Conservation (phyloP, 1,140 invertebrate genomes). For the Medauroidea extradentata region DNA sequence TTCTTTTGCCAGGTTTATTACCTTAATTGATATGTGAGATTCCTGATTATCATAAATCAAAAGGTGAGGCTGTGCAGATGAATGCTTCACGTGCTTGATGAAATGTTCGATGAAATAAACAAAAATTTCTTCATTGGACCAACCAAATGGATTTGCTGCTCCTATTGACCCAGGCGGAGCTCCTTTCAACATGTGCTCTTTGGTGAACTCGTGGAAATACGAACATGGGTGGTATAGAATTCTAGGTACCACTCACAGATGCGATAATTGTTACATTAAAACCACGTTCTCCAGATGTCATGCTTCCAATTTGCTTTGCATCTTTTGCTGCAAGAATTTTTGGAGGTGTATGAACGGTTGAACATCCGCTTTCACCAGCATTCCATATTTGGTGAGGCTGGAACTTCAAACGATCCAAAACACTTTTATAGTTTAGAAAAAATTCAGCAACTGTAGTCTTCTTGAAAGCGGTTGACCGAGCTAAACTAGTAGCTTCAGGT, state of each 20-base stretch:
- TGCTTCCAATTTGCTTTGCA: constrained; percentile 35
- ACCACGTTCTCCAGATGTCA: constrained; percentile 39
- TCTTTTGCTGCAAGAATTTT: constrained; percentile 38
- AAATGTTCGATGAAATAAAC: constrained; percentile 11
- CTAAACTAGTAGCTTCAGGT: constrained; percentile 42
- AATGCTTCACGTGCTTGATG: constrained; percentile 4
- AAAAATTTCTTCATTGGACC: constrained; percentile 16
- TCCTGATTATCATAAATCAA: constrained; percentile 26
- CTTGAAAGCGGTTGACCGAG: constrained; percentile 44
- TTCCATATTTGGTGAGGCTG: constrained; percentile 35
- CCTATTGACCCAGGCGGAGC: constrained; percentile 8
- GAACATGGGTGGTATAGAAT: constrained; percentile 24
- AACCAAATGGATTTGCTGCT: constrained; percentile 14
- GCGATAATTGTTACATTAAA: constrained; percentile 37
- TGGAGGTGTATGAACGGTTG: constrained; percentile 41
- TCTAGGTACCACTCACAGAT: constrained; percentile 23
- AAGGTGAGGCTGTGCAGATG: constrained; percentile 6
- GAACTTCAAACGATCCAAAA: constrained; percentile 18
- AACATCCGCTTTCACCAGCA: constrained; percentile 42
- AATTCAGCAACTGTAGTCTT: constrained; percentile 39
- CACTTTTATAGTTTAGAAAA: constrained; percentile 34
- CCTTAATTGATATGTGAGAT: constrained; percentile 6
- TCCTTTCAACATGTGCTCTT: constrained; percentile 6
- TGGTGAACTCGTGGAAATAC: constrained; percentile 25
- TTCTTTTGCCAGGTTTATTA: constrained; percentile 10